phyloP scores from a whole-genome alignment of 2,888 invertebrate genomes.

The Busseola fusca region DNA sequence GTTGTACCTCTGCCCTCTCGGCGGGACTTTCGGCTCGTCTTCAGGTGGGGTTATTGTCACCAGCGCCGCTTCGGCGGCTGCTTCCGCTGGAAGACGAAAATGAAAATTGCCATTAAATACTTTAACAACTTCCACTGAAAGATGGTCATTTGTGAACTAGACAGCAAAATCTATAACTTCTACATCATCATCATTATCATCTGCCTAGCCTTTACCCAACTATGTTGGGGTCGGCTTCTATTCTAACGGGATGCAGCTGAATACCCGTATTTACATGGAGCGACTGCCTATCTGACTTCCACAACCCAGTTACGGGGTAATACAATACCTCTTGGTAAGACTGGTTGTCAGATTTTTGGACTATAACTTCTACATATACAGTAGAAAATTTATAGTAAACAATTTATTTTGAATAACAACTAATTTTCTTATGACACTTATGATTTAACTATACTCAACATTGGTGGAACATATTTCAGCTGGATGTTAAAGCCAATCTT shows the following conservation, averaged over 20 bases:
- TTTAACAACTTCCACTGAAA: background rate
- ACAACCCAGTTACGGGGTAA: too few species aligned
- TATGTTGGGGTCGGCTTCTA: too few species aligned
- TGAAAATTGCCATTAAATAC: background rate
- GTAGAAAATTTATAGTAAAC: background rate
- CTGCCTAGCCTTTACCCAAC: too few species aligned
- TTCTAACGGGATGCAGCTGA: too few species aligned
- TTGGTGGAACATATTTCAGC: background rate
- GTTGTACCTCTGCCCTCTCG: slow-evolving; percentile 94
- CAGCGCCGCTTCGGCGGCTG: slow-evolving; percentile 80
- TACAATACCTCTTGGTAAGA: too few species aligned
- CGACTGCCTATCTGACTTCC: too few species aligned
- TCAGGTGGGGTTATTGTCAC: slow-evolving; percentile 83
- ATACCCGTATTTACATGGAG: too few species aligned
- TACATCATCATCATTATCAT: too few species aligned
- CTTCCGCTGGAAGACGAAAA: slow-evolving; percentile 70
- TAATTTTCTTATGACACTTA: background rate
- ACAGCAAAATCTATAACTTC: too few species aligned
- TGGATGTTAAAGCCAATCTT: background rate
- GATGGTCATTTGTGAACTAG: background rate
- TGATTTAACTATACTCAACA: background rate
- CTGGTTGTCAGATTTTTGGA: too few species aligned
- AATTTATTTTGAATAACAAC: background rate
- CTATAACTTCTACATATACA: too few species aligned
- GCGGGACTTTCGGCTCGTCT: slow-evolving; percentile 91